Base-by-base conservation (phyloP, 2,113 vertebrate genomes). In the Microcebus murinus region DNA sequence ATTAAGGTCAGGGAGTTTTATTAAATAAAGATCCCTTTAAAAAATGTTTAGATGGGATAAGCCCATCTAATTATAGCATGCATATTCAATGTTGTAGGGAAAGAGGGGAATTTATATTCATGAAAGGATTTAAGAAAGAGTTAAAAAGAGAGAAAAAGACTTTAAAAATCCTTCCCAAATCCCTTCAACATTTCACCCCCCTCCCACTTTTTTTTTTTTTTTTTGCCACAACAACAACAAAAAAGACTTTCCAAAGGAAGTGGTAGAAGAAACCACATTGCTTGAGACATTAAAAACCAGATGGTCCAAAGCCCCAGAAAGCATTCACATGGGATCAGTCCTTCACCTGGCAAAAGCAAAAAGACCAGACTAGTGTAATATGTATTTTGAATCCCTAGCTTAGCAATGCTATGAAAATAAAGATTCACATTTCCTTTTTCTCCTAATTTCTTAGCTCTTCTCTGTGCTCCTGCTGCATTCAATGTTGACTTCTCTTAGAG, bases 271-370 rank as follows among this genome's bases (percentile, higher is more conserved):
- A 96, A 95, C 96, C 92, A 91, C 70, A 95, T 93, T 93, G 84
- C 90, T 90, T 80, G 91, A 95, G 81, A 85, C 76, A 70, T 95
- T 90, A 92, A 92, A 97, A 97, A 94, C 91, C 95, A 98, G 83
- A 90, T 95, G 91, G 87, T 67, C 87, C 92, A 79, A 87, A 96
- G 84, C 18, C 80, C 82, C 81, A 85, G 91, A 80, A 95, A 48
- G 63, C 81, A 94, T 14, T 93, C 95, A 70, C 1, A 0, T 0
- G 71, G 87, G 95, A 90, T 79, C 67, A 84, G 73, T 95, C 90
- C 87, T 96, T 96, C 71, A 89, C 79, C 65, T 48, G 48, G 89
- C 50, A 93, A 94, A 93, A 83, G 92, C 74, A 12, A 7, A 89
- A 74, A 48, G 71, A 73, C 42, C 82, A 42, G 68, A 61, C 82